Percentiles rank a stretch among this genome's conserved stretches.
phyloP scores from a whole-genome alignment of 2,797 vertebrate species.

The Ambastaia sidthimunki region DNA sequence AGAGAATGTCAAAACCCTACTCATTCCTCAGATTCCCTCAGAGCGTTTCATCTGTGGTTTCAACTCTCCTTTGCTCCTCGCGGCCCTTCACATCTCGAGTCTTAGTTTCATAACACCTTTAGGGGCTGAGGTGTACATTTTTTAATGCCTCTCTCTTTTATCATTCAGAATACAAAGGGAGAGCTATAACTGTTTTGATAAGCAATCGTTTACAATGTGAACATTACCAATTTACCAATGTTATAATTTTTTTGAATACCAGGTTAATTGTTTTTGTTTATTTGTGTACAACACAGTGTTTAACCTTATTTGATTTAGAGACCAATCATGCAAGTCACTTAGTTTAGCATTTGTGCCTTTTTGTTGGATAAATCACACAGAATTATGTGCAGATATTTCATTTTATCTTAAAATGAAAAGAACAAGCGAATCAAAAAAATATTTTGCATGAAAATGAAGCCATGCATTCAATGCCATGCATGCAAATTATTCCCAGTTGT shows the following conservation, averaged over 20 bases:
- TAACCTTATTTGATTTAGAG: too few relatives aligned
- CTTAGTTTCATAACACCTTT: constrained; percentile 45
- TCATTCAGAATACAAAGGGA: background rate
- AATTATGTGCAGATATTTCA: too few relatives aligned
- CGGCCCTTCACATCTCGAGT: background rate
- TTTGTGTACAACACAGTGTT: too few relatives aligned
- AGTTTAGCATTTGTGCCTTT: too few relatives aligned
- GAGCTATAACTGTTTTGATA: background rate
- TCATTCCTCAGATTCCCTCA: constrained; percentile 50
- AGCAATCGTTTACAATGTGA: background rate
- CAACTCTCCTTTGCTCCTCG: background rate
- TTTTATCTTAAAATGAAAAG: too few relatives aligned
- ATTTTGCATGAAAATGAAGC: too few relatives aligned
- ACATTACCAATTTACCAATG: background rate
- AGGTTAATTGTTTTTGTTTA: background rate
- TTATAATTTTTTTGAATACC: background rate
- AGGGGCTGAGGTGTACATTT: constrained; percentile 18
- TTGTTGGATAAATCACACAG: too few relatives aligned
- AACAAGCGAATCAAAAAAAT: too few relatives aligned
- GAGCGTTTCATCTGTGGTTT: constrained; percentile 49
- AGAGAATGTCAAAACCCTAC: constrained; percentile 48
- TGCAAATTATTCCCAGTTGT: too few relatives aligned
- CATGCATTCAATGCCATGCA: too few relatives aligned
- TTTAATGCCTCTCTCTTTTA: constrained; percentile 33
- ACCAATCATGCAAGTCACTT: too few relatives aligned